Base-by-base conservation (phyloP, 2,113 vertebrate species). In the Myodes glareolus region DNA sequence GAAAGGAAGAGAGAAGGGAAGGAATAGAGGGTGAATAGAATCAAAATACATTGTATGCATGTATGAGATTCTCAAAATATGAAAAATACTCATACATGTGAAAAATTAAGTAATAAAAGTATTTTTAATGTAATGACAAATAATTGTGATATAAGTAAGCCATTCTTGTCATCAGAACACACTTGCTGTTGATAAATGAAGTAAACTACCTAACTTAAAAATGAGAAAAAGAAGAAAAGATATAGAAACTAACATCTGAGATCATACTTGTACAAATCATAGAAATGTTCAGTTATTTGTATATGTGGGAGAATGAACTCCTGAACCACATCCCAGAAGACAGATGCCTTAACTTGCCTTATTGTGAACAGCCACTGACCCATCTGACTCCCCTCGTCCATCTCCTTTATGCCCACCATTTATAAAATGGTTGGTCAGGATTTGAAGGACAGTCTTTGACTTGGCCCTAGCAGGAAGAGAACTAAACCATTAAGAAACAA, bases 391-490 rank as follows among this genome's bases (percentile, higher is more conserved):
- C 23, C 23, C 33, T 85, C 25, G 19, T 52, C 89, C 8, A 45
- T 76, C n/a, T 87, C 58, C 31, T 16, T 91, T 39, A 16, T 96
- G 72, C 94, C 81, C 42, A 88, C 96, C 36, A 17, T 89, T 96
- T 87, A 86, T 89, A 47, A 88, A 95, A 92, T 58, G 90, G 33
- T 16, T 96, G 90, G 25, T 77, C 84, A 73, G 33, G 36, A 27
- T 63, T 36, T 91, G 77, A 95, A 96, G 86, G 67, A 94, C 65
- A 89, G 19, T 85, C 47, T 58, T 14, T 94, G 45, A 95, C 72
- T 85, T 93, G 33, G 95, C 55, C 93, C 42, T n/a, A 94, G 50
- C 52, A 86, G 21, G 50, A 97, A 90, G 96, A 88, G 42, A 91
- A 36, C n/a, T n/a, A 33, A 92, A 45, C 61, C 67, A 78, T 3